These are phyloP conservation scores for Gonioctena quinquepunctata DNA, from an alignment of 1,140 invertebrate species.

Conservation along the genomic window DNA sequence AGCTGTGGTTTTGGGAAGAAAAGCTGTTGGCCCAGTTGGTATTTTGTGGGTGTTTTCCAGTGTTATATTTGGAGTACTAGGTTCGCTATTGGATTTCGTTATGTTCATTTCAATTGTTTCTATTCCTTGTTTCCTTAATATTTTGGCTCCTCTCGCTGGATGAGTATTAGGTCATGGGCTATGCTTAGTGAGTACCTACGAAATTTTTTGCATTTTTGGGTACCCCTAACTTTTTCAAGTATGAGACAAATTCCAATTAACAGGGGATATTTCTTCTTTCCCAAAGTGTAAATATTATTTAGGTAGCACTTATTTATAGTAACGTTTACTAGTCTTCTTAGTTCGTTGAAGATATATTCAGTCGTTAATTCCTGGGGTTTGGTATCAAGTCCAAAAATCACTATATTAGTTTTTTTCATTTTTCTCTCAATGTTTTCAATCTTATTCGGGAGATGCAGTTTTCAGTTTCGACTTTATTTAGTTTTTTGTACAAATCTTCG, in stretches of 20 bases:
- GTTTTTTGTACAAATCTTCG: too few relatives aligned
- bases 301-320: too few relatives aligned
- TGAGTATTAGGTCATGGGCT: too few relatives aligned
- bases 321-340: too few relatives aligned
- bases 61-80: not conserved
- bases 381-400: not conserved
- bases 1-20: not conserved
- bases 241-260: not conserved
- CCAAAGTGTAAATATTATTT: not conserved
- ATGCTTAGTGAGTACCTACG: too few relatives aligned
- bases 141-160: too few relatives aligned
- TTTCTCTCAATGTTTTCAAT: not conserved
- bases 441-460: not conserved
- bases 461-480: not conserved
- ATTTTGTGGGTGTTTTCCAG: not conserved
- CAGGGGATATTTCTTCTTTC: not conserved
- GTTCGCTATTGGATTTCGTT: not conserved
- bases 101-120: not conserved
- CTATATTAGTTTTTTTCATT: not conserved
- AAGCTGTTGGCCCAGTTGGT: not conserved
- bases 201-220: not conserved
- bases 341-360: not conserved
- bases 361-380: not conserved
- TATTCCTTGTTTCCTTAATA: not conserved
- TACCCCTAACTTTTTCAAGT: not conserved